Evolutionary conservation across 2,888 invertebrate species (phyloP), one percentile per base, ranked within the genome.

Genomic region (Stenotaenia linearis): DNA sequence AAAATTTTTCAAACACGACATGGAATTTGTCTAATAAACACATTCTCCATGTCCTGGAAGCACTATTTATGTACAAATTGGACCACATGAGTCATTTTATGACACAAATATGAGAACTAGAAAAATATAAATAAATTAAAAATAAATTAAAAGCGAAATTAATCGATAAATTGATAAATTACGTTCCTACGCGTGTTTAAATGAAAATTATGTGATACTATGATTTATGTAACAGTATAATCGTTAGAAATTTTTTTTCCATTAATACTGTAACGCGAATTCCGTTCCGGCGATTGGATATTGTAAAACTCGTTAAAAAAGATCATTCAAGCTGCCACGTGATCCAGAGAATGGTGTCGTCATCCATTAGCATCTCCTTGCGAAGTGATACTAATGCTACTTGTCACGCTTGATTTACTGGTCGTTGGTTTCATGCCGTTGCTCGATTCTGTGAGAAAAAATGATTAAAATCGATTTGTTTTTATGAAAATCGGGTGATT

Each of bases 341-440:
- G 50, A 56, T 56, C 56, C 56, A 56, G 56, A 56, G 56, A 56
- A 18, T 56, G 56, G 56, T 56, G 56, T n/a, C 56, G 50, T 56
- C 56, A 56, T 56, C 18, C 56, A 56, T 69, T 78, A 30, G 78
- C 78, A 78, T 78, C 78, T 30, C 69, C 69, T 35, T 78, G 78
- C 18, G 61, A 61, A 28, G 78, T 78, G 32, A 69, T 69, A 69
- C 80, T 80, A 61, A 79, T 28, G 45, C 80, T 79, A 37, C 80
- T 80, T 5, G 80, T 77, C 18, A 80, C 79, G 30, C 80, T 80
- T 9, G 80, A 77, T 77, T 80, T 80, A 32, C 80, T 80, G 15
- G 79, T 80, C n/a, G 79, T 77, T 7, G 40, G 80, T 35, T 50
- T 76, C 35, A 80, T 30, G 15, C 80, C 76, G 28, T 75, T 61